phyloP scores from a whole-genome alignment of 2,113 vertebrate species.

The Polypterus bichir region DNA sequence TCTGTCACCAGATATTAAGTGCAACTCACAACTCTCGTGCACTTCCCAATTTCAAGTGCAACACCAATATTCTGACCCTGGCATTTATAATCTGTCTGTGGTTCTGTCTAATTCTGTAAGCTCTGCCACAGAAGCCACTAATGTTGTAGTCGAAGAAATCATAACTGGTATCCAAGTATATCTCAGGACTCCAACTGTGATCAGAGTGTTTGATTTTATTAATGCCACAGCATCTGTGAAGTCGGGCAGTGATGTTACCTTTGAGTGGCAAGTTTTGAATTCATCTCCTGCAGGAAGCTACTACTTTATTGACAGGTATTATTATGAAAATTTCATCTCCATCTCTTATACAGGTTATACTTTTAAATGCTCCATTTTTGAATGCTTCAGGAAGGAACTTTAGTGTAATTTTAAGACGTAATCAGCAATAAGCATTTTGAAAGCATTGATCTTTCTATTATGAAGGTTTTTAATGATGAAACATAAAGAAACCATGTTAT shows the following conservation, averaged over 20 bases:
- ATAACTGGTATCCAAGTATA: not conserved
- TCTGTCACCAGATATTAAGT: not conserved
- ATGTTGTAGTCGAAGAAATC: not conserved
- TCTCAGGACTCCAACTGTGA: slow-evolving; percentile 8
- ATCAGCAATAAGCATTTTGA: too few species aligned
- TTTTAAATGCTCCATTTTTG: too few species aligned
- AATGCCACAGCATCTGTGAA: not conserved
- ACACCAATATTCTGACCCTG: not conserved
- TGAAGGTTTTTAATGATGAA: too few species aligned
- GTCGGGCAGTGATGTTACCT: not conserved
- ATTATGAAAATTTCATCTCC: too few species aligned
- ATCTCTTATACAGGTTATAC: too few species aligned
- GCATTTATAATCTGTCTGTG: not conserved
- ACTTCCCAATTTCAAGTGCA: slow-evolving; percentile 3
- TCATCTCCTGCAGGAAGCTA: not conserved
- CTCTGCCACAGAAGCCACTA: not conserved
- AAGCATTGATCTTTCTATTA: too few species aligned
- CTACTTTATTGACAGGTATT: slow-evolving; percentile 12
- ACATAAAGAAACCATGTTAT: too few species aligned
- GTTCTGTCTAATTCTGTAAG: not conserved
- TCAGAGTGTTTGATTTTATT: not conserved
- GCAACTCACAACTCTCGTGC: not conserved
- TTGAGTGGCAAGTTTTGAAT: not conserved
- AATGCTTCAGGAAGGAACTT: too few species aligned
- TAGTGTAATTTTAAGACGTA: too few species aligned